Conservation (phyloP, 30 jellyfish, hydroid and myxozoan genomes). For the Cassiopea andromeda region DNA sequence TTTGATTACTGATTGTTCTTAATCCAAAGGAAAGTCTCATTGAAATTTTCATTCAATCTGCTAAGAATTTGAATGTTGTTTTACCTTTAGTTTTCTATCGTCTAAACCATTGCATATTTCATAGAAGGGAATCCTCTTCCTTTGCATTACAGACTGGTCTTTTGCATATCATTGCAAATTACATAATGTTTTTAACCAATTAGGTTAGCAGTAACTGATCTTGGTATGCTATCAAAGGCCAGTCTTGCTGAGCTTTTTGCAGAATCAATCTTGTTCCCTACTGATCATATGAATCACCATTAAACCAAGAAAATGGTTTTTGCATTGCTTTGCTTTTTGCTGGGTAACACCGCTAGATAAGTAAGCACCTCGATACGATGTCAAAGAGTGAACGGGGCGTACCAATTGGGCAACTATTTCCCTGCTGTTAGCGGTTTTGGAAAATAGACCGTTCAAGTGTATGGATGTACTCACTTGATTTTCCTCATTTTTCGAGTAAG, state of each 20-base stretch:
- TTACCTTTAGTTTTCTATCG: not conserved
- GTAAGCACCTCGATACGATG: not conserved
- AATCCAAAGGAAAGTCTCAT: not conserved
- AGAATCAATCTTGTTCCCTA: not conserved
- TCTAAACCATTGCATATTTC: not conserved
- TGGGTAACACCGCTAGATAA: not conserved
- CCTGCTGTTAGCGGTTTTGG: not conserved
- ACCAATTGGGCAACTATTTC: not conserved
- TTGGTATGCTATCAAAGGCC: conserved; percentile 1
- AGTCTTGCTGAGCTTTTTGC: not conserved
- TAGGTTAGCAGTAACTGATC: not conserved
- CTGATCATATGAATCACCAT: conserved; percentile 2
- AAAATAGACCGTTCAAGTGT: not conserved
- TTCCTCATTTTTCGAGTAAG: not conserved
- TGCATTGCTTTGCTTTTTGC: not conserved
- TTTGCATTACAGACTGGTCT: not conserved
- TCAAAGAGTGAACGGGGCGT: conserved; percentile 4
- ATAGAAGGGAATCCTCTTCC: conserved; percentile 1
- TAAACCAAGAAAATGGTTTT: not conserved
- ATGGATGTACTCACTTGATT: not conserved
- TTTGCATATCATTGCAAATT: not conserved
- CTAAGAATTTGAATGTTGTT: conserved; percentile 6
- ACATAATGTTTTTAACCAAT: not conserved
- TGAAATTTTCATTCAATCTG: not conserved
- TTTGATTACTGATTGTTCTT: not conserved